Conservation (phyloP, 2,888 invertebrate species). For the Pristionchus japonicus region DNA sequence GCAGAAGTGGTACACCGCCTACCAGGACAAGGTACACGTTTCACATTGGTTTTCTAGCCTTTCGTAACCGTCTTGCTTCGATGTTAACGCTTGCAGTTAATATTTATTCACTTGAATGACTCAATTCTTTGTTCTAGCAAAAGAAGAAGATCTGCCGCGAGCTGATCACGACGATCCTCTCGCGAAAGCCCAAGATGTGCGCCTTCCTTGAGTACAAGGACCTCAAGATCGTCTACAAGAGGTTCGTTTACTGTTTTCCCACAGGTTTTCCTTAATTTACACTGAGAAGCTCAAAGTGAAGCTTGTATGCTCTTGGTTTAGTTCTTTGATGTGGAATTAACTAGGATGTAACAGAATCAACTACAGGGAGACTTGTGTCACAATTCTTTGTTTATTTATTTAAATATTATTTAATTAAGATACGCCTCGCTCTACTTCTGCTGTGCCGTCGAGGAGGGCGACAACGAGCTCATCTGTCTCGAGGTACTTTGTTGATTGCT, state of each 20-base stretch:
- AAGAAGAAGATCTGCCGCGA: conserved; percentile 77
- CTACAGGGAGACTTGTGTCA: no score
- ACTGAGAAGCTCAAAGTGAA: no score
- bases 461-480: conserved; percentile 94
- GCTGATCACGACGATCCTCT: conserved; percentile 77
- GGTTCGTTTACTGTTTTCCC: conserved; percentile 82
- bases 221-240: conserved; percentile 95
- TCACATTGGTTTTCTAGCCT: background rate
- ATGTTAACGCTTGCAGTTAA: background rate
- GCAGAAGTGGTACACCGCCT: conserved; percentile 99
- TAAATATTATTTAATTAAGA: conserved; percentile 78
- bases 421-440: conserved; percentile 99
- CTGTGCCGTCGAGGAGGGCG: conserved; percentile 97
- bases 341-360: no score
- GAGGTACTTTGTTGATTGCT: conserved; percentile 80
- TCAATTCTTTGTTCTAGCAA: conserved; percentile 53
- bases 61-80: background rate
- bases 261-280: no score
- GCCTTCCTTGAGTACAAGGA: conserved; percentile 98
- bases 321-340: no score
- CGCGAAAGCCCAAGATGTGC: conserved; percentile 84
- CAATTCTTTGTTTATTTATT: background rate
- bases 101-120: background rate
- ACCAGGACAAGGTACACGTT: conserved; percentile 86
- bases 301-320: no score